These are phyloP conservation scores for Hydrotaea cyrtoneurina DNA, from an alignment of 2,888 invertebrate genomes.

Conservation along the genomic window DNA sequence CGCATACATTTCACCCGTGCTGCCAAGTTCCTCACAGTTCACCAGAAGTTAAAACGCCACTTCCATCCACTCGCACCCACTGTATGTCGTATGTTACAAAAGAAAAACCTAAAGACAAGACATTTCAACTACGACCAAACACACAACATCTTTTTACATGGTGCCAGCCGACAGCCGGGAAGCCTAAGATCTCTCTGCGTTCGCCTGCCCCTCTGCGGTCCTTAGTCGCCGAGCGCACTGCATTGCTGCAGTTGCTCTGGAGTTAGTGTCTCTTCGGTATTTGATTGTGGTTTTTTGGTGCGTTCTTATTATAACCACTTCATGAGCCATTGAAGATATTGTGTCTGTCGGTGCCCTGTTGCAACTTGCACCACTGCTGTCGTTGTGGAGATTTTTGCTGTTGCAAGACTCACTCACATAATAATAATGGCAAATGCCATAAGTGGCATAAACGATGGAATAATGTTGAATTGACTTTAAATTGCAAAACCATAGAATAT, in stretches of 20 bases:
- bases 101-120: conserved; percentile 37
- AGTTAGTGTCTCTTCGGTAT: conserved; percentile 26
- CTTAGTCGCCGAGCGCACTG: no score
- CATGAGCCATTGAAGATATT: conserved; percentile 46
- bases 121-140: conserved; percentile 41
- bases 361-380: conserved; percentile 67
- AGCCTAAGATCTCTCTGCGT: background rate
- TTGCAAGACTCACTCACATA: conserved; percentile 57
- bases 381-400: conserved; percentile 62
- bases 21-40: no score
- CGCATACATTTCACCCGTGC: no score
- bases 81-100: conserved; percentile 13
- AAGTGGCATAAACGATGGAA: conserved; percentile 61
- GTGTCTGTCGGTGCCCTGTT: conserved; percentile 25
- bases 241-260: no score
- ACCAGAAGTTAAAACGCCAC: no score
- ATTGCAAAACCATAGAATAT: conserved; percentile 48
- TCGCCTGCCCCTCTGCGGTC: background rate
- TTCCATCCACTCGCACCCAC: background rate
- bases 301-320: conserved; percentile 66
- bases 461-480: conserved; percentile 58
- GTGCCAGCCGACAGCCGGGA: conserved; percentile 1
- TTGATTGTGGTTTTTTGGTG: conserved; percentile 57
- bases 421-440: conserved; percentile 61
- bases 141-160: conserved; percentile 41